Conservation (phyloP, 2,797 vertebrate genomes). For the Cynopterus sphinx region DNA sequence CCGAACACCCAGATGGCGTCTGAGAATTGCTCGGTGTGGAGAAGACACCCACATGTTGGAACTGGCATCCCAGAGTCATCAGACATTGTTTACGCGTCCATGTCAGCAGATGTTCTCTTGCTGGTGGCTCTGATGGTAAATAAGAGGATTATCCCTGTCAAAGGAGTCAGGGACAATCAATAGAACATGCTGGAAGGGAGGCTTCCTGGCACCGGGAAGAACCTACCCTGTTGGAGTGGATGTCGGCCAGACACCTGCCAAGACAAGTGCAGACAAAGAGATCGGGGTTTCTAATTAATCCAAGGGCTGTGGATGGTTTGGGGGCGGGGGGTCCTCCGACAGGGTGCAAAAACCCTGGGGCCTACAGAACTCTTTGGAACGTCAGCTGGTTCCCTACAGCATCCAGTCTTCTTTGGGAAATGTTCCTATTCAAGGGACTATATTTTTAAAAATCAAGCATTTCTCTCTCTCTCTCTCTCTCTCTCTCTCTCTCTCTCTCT, state of each 20-base stretch:
- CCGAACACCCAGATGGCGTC: too few relatives aligned
- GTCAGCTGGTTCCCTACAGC: background rate
- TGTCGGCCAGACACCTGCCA: background rate
- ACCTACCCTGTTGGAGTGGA: background rate
- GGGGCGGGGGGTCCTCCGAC: background rate
- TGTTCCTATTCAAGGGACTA: background rate
- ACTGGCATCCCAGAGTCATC: background rate
- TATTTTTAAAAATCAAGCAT: background rate
- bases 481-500: too few relatives aligned
- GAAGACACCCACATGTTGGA: background rate
- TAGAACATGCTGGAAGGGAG: background rate
- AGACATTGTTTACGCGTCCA: background rate
- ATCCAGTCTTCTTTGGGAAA: background rate
- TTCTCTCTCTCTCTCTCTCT: background rate
- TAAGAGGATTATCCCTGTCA: background rate
- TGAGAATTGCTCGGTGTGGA: background rate
- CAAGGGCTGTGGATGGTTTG: background rate
- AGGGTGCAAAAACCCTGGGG: background rate
- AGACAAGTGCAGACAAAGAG: background rate
- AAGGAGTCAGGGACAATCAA: background rate
- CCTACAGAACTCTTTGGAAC: background rate
- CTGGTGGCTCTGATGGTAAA: background rate
- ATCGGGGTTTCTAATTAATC: background rate
- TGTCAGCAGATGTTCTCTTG: background rate
- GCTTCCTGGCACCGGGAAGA: background rate